A percentile compares a stretch with the other conserved stretches of the same genome.
phyloP scores from a whole-genome alignment of 2,888 invertebrate species.

The Norana najaformis region DNA sequence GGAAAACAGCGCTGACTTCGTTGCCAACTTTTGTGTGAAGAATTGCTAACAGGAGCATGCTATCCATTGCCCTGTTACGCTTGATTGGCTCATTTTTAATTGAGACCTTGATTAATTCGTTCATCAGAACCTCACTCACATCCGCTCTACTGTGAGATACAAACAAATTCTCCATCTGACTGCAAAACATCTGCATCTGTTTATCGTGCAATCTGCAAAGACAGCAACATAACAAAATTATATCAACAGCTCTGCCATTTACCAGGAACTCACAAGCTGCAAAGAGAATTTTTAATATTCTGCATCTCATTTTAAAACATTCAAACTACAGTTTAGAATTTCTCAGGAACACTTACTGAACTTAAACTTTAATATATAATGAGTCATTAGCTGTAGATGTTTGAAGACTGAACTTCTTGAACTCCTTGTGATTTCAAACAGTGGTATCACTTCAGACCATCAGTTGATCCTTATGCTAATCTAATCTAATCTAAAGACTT shows the following conservation, averaged over 20 bases:
- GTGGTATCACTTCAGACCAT: background rate
- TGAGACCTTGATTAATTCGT: background rate
- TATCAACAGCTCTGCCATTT: background rate
- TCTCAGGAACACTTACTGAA: too few species aligned
- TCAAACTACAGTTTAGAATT: background rate
- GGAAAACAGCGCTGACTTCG: slow-evolving; percentile 69
- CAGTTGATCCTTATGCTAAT: too few species aligned
- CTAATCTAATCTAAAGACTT: too few species aligned
- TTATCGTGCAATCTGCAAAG: slow-evolving; percentile 70
- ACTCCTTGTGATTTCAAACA: background rate
- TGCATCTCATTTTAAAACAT: background rate
- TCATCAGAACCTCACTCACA: slow-evolving; percentile 64
- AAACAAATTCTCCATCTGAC: slow-evolving; percentile 79
- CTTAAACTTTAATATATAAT: background rate
- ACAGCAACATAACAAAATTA: slow-evolving; percentile 17
- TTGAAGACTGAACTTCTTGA: too few species aligned
- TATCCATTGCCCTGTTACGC: slow-evolving; percentile 71
- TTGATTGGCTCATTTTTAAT: background rate
- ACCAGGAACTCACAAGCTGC: too few species aligned
- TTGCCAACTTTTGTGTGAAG: slow-evolving; percentile 87
- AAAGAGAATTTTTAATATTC: background rate
- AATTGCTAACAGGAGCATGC: slow-evolving; percentile 79
- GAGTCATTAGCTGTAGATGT: background rate
- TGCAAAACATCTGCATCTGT: slow-evolving; percentile 82
- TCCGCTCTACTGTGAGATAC: slow-evolving; percentile 63